These are phyloP conservation scores for Onychomys arenicola DNA, from an alignment of 2,797 vertebrate genomes.

Conservation along the genomic window DNA sequence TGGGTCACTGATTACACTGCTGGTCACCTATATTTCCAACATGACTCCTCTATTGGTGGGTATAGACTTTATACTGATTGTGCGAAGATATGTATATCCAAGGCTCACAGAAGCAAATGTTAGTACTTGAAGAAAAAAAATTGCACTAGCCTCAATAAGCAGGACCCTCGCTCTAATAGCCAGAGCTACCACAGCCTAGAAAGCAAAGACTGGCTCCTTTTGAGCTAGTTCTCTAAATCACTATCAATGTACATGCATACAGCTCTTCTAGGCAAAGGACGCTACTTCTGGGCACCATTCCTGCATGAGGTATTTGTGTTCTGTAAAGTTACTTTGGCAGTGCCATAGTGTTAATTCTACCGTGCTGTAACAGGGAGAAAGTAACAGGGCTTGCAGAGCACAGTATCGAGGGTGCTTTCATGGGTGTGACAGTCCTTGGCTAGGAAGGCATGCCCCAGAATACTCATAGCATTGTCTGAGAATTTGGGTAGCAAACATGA, in stretches of 20 bases:
- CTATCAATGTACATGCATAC: neutral
- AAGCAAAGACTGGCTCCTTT: constrained; percentile 74
- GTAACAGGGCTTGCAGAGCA: neutral
- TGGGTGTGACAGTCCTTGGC: neutral
- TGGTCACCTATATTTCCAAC: constrained; percentile 31
- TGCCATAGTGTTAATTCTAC: neutral
- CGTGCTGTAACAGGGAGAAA: neutral
- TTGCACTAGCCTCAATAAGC: constrained; percentile 44
- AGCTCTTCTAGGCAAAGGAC: constrained; percentile 13
- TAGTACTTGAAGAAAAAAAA: neutral
- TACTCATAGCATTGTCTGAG: constrained; percentile 77
- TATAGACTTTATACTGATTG: neutral
- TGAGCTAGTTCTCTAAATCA: constrained; percentile 78
- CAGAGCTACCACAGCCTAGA: constrained; percentile 75
- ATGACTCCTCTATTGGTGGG: neutral
- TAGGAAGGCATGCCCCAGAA: constrained; percentile 48
- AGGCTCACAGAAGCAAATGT: constrained; percentile 39
- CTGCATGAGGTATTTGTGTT: constrained; percentile 32
- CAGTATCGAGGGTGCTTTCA: neutral
- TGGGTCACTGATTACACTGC: neutral
- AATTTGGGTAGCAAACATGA: constrained; percentile 84
- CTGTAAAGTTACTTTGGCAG: constrained; percentile 40
- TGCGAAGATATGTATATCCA: neutral
- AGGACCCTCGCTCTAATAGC: constrained; percentile 13
- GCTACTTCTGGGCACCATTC: constrained; percentile 34